phyloP scores from a whole-genome alignment of 2,113 vertebrate species.

The Narcine bancroftii region DNA sequence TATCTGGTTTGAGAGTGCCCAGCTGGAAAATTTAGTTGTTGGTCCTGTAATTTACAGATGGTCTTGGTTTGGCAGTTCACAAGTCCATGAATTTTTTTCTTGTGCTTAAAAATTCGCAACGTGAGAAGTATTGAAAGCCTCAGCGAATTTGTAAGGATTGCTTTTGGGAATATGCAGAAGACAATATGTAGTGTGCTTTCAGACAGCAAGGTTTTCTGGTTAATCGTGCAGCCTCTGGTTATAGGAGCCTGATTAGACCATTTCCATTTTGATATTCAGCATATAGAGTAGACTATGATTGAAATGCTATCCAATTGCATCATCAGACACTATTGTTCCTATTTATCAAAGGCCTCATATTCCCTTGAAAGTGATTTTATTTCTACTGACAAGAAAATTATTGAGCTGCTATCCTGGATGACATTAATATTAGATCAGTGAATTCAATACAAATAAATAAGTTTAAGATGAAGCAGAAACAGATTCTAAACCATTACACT shows the following conservation, averaged over 20 bases:
- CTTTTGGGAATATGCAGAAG: not conserved
- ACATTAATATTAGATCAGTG: not conserved
- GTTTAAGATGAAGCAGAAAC: constrained; percentile 10
- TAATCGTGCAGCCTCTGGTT: not conserved
- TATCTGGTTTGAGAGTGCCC: no score
- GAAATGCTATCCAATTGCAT: not conserved
- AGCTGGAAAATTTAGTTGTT: no score
- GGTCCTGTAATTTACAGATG: no score
- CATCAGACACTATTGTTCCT: not conserved
- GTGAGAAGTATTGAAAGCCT: not conserved
- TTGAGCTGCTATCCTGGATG: not conserved
- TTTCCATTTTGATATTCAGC: constrained; percentile 28
- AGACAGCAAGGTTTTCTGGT: not conserved
- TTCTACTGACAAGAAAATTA: not conserved
- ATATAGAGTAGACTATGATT: no score
- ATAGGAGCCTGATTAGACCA: not conserved
- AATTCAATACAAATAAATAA: constrained; percentile 1
- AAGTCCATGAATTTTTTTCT: no score
- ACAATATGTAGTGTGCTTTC: not conserved
- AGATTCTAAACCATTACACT: constrained; percentile 7
- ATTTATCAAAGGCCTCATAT: constrained; percentile 20
- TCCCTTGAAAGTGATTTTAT: not conserved
- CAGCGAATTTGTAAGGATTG: not conserved
- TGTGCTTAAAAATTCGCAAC: not conserved
- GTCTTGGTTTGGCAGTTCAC: no score